Evolutionary conservation across 2,797 vertebrate genomes (phyloP).

Genomic region (Acomys russatus): DNA sequence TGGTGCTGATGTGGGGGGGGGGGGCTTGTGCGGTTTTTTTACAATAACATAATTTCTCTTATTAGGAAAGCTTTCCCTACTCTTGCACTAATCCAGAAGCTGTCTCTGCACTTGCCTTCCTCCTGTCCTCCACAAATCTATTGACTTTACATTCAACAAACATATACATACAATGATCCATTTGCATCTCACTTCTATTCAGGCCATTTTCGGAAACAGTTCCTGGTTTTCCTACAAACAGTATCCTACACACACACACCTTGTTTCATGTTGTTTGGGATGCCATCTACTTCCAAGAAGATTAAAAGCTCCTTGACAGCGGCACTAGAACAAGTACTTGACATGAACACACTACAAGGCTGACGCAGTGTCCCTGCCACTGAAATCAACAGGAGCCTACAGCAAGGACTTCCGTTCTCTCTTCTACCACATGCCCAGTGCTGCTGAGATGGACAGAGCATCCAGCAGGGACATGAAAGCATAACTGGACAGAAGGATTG

Average conservation of each 20-base stretch:
- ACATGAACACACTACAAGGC: too few relatives aligned
- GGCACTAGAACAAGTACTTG: neutral
- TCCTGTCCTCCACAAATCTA: neutral
- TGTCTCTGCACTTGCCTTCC: neutral
- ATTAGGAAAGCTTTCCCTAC: neutral
- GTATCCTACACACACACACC: neutral
- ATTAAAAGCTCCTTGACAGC: neutral
- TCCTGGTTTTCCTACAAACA: neutral
- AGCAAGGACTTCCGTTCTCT: too few relatives aligned
- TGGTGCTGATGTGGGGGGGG: too few relatives aligned
- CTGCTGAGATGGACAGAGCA: too few relatives aligned
- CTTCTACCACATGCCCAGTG: too few relatives aligned
- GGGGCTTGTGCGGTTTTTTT: neutral
- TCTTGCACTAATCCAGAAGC: neutral
- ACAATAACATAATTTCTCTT: neutral
- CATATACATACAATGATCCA: neutral
- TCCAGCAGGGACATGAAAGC: too few relatives aligned
- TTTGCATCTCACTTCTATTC: neutral
- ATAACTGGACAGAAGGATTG: neutral
- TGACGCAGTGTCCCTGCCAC: too few relatives aligned
- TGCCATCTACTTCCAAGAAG: neutral
- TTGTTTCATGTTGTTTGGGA: neutral
- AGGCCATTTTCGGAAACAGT: neutral
- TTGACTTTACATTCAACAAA: neutral
- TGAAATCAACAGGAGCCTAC: too few relatives aligned